Base-by-base conservation (phyloP, 2,113 vertebrate species). In the Okapia johnstoni region DNA sequence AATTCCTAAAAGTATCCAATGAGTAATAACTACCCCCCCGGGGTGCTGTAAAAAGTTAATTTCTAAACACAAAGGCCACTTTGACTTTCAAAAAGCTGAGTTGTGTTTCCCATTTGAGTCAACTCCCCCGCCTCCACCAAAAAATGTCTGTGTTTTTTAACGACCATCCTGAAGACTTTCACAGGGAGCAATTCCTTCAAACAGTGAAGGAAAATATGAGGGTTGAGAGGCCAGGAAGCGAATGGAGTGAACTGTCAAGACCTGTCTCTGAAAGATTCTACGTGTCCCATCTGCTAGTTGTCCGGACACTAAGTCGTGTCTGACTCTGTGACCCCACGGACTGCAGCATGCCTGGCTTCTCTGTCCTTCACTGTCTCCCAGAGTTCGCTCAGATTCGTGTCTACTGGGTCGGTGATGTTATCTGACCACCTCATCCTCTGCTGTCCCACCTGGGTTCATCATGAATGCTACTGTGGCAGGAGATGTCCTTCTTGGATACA, bases 51-150 rank as follows among this genome's bases (percentile, higher is more conserved):
- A 97, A 97, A 98, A 36, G 0, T 97, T 97, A 98, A 98, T 98
- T 98, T 98, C 97, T 93, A 98, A 97, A 95, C 60, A 95, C 97
- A 99, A 98, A 99, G 98, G 98, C 85, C 95, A 93, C 95, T 98
- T 52, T 98, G 98, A 98, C 97, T 98, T 95, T 97, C 92, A 97
- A 98, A 98, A 94, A 87, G 91, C 97, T 98, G 97, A 98, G 90
- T 79, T 97, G 97, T 88, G 96, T 92, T 98, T 97, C 96, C 97
- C 77, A 52, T 48, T 85, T 85, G 93, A 90, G 97, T 98, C 97
- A 97, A 98, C 97, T 6, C 30, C 2, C 3, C 23, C n/a, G n/a
- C n/a, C n/a, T n/a, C 28, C 30, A 1, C 10, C 21, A 73, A 58
- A 79, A 60, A 46, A 30, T 33, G 25, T 66, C 2, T 50, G 1